phyloP scores from a whole-genome alignment of 2,888 invertebrate species.

The Agonopterix heracliana region DNA sequence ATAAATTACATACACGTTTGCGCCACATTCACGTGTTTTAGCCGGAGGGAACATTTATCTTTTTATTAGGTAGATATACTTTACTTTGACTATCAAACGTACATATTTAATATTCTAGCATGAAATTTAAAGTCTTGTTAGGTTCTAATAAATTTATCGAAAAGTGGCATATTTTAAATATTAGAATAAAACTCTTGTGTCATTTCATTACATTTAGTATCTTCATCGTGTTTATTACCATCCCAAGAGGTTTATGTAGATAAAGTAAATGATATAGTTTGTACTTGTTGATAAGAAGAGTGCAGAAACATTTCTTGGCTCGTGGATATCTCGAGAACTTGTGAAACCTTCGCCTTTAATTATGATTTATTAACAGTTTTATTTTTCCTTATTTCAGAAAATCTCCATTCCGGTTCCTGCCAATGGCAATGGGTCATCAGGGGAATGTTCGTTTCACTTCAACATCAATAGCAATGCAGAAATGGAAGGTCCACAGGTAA shows the following conservation, averaged over 20 bases:
- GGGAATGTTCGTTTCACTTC: conserved; percentile 82
- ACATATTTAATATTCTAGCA: neutral
- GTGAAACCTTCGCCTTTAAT: conserved; percentile 2
- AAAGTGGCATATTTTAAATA: too few relatives aligned
- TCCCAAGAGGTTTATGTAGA: conserved; percentile 19
- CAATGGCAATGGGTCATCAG: conserved; percentile 58
- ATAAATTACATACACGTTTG: conserved; percentile 22
- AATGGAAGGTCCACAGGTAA: conserved; percentile 85
- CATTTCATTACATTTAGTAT: neutral
- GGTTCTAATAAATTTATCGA: too few relatives aligned
- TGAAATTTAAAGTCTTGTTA: neutral
- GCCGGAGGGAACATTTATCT: conserved; percentile 22
- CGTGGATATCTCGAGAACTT: conserved; percentile 1
- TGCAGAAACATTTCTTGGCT: conserved; percentile 10
- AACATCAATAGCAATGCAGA: conserved; percentile 87
- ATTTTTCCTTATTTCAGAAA: conserved; percentile 75
- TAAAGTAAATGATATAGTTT: conserved; percentile 10
- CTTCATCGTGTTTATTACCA: conserved; percentile 11
- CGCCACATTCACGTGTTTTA: conserved; percentile 15
- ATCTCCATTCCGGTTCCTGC: conserved; percentile 86
- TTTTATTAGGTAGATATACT: conserved; percentile 5
- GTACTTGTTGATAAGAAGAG: conserved; percentile 20
- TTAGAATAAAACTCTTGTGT: too few relatives aligned
- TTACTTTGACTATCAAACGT: neutral
- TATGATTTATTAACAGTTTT: neutral